Percentiles rank a stretch among this genome's conserved stretches.
These are phyloP conservation scores for Apoderus coryli DNA, from an alignment of 2,888 invertebrate species.

Conservation along the genomic window DNA sequence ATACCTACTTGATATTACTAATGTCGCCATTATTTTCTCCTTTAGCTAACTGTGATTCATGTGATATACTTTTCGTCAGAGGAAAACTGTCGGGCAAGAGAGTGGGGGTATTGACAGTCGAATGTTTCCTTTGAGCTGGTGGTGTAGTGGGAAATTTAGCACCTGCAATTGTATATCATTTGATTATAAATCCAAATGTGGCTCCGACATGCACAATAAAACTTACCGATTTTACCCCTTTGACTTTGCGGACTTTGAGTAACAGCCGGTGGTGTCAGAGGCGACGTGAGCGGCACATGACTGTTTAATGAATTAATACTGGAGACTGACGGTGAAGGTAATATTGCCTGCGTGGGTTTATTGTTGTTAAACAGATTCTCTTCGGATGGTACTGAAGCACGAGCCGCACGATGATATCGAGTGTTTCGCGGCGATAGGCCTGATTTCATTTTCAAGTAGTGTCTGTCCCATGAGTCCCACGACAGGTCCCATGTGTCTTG, in stretches of 20 bases:
- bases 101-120: slow-evolving; percentile 29
- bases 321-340: slow-evolving; percentile 38
- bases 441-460: slow-evolving; percentile 32
- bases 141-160: slow-evolving; percentile 73
- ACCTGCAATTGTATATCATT: too few species aligned
- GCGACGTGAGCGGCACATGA: slow-evolving; percentile 26
- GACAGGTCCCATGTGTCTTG: slow-evolving; percentile 56
- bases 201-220: too few species aligned
- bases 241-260: too few species aligned
- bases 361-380: slow-evolving; percentile 36
- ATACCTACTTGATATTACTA: slow-evolving; percentile 19
- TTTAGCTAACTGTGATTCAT: slow-evolving; percentile 74
- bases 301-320: slow-evolving; percentile 35
- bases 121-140: slow-evolving; percentile 58
- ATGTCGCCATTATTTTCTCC: slow-evolving; percentile 32
- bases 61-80: slow-evolving; percentile 80
- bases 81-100: slow-evolving; percentile 42
- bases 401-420: slow-evolving; percentile 33
- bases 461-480: slow-evolving; percentile 91
- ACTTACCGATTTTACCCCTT: too few species aligned
- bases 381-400: slow-evolving; percentile 45
- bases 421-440: slow-evolving; percentile 37
- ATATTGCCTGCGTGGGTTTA: slow-evolving; percentile 29
- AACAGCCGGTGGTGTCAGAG: slow-evolving; percentile 28
- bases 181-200: too few species aligned